Evolutionary conservation across 1,140 invertebrate species (phyloP).

Genomic region (Saccostrea echinata): DNA sequence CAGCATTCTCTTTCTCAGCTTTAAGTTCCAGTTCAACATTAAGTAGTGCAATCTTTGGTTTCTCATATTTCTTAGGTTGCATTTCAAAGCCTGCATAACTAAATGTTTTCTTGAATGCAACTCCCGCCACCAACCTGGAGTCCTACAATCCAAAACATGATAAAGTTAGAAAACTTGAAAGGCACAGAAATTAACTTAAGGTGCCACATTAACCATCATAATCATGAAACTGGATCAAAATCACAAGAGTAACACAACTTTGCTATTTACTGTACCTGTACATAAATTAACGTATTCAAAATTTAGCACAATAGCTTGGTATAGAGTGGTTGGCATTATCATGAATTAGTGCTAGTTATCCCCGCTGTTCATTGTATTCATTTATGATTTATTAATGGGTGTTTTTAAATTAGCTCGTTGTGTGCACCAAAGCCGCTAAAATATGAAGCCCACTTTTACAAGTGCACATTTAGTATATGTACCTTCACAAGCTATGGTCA

Average conservation of each 20-base stretch:
- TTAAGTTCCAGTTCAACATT: slow-evolving; percentile 99
- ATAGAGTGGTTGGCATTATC: too few species aligned
- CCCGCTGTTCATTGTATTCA: too few species aligned
- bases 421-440: too few species aligned
- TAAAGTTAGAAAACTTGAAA: neutral
- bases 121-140: slow-evolving; percentile 94
- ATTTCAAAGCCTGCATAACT: slow-evolving; percentile 99
- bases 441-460: neutral
- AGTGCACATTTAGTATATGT: neutral
- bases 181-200: neutral
- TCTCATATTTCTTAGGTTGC: slow-evolving; percentile 96
- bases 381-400: too few species aligned
- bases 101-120: slow-evolving; percentile 99
- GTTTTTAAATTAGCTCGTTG: neutral
- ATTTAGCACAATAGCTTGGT: too few species aligned
- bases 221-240: too few species aligned
- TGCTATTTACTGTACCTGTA: too few species aligned
- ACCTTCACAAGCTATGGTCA: slow-evolving; percentile 39
- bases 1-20: slow-evolving; percentile 98
- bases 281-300: too few species aligned
- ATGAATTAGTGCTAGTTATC: too few species aligned
- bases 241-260: too few species aligned
- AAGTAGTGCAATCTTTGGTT: slow-evolving; percentile 97
- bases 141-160: slow-evolving; percentile 82
- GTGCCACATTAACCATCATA: too few species aligned